Evolutionary conservation across 2,888 invertebrate species (phyloP), one percentile per base, ranked within the genome.

Genomic region (Oeneis ivallda): DNA sequence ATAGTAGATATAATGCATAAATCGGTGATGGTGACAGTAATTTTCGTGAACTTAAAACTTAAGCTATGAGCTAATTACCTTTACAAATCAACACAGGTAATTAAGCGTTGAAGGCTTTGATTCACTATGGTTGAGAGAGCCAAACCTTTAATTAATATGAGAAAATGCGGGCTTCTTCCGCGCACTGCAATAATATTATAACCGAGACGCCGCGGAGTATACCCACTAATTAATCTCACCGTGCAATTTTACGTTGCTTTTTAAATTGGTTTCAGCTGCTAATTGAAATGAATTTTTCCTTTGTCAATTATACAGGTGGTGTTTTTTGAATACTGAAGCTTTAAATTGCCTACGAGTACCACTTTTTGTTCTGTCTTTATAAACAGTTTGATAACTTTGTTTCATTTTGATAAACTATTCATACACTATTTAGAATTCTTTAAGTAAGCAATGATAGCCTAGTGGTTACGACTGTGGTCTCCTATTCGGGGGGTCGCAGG

Each of bases 131-230:
- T n/a, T n/a, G 65, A 67, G 65, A 69, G 72, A 72, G 73, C 72
- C 76, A 75, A 80, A 77, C 76, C 77, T 76, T 80, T 82, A 82
- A 82, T 81, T 84, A 82, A 81, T 77, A 76, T 72, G 71, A 73
- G 75, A 79, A 82, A 81, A 82, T 79, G 79, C 75, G 72, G 74
- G 75, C 73, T 76, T 72, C 73, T 78, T 75, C 65, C 65, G 61
- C 62, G 69, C 71, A 71, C 63, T 72, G 73, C 71, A 75, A 74
- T 76, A 72, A 75, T 75, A 75, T 71, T n/a, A n/a, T n/a, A 70
- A 70, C 70, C 66, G 65, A 65, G 67, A 68, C 71, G 69, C 70
- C 69, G 63, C 71, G 65, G 69, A 67, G 52, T 61, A 71, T 47
- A 67, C 37, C 62, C 65, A 62, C 70, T 74, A 74, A 76, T 75